These are phyloP conservation scores for Hippocampus barbouri DNA, from an alignment of 2,113 vertebrate species.

Conservation along the genomic window DNA sequence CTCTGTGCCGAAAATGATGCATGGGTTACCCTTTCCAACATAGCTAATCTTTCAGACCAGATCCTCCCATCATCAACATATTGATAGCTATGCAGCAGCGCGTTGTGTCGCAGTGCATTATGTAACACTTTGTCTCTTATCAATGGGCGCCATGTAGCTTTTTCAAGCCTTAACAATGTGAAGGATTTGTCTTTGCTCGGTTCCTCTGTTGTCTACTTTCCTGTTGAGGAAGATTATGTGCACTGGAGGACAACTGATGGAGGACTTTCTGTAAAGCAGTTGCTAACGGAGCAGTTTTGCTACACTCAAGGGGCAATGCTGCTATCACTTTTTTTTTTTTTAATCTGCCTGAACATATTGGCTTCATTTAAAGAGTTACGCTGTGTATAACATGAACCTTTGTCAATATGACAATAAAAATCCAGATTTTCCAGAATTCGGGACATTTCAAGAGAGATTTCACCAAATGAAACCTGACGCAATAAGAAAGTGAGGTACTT, in stretches of 20 bases:
- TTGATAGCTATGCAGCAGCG: conserved; percentile 51
- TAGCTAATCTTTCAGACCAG: conserved; percentile 52
- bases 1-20: conserved; percentile 46
- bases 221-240: conserved; percentile 61
- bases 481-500: too few species aligned
- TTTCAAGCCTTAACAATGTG: conserved; percentile 54
- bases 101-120: conserved; percentile 42
- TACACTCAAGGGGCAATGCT: conserved; percentile 18
- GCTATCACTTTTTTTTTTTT: conserved; percentile 2
- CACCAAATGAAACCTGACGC: too few species aligned
- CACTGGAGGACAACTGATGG: conserved; percentile 25
- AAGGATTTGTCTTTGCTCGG: conserved; percentile 53
- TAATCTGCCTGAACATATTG: conserved; percentile 16
- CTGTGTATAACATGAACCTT: neutral
- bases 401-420: too few species aligned
- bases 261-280: conserved; percentile 15
- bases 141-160: conserved; percentile 45
- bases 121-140: conserved; percentile 50
- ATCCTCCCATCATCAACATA: conserved; percentile 52
- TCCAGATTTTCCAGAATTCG: too few species aligned
- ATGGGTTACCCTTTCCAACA: conserved; percentile 57
- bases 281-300: conserved; percentile 36
- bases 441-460: too few species aligned
- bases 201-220: conserved; percentile 33
- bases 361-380: conserved; percentile 22